Conservation (phyloP, 1,140 invertebrate genomes). For the Eupeodes corollae region DNA sequence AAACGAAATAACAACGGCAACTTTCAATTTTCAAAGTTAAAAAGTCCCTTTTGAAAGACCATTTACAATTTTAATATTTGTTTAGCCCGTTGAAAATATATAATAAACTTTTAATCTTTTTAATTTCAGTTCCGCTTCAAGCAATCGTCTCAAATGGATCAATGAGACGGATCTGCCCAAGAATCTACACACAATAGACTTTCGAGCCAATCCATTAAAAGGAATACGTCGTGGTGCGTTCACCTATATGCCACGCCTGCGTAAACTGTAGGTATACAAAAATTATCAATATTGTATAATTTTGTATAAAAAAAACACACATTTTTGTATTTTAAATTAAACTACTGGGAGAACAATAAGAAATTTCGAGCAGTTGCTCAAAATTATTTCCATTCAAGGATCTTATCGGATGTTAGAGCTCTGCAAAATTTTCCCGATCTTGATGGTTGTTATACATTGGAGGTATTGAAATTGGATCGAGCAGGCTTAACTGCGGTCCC, state of each 20-base stretch:
- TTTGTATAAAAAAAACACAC: neutral
- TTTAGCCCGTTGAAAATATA: too few species aligned
- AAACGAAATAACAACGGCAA: too few species aligned
- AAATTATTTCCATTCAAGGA: conserved; percentile 43
- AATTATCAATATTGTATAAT: conserved; percentile 22
- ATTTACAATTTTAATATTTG: too few species aligned
- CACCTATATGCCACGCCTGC: conserved; percentile 49
- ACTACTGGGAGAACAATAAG: conserved; percentile 1
- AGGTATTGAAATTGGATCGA: conserved; percentile 70
- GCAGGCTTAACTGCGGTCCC: conserved; percentile 62
- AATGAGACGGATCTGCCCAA: conserved; percentile 48
- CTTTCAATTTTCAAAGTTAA: too few species aligned
- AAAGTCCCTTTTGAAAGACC: too few species aligned
- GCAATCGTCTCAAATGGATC: conserved; percentile 55
- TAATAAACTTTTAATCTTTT: neutral
- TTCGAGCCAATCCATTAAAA: conserved; percentile 58
- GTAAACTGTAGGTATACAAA: conserved; percentile 55
- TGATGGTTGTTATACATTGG: conserved; percentile 62
- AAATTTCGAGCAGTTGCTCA: conserved; percentile 5
- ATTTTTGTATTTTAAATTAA: neutral
- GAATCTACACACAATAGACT: conserved; percentile 51
- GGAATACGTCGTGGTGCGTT: conserved; percentile 53
- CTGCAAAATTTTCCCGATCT: conserved; percentile 70
- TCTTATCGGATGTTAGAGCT: conserved; percentile 71
- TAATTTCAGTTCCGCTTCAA: conserved; percentile 50